Base-by-base conservation (phyloP, 2,888 invertebrate species). In the Macrophya annulata region DNA sequence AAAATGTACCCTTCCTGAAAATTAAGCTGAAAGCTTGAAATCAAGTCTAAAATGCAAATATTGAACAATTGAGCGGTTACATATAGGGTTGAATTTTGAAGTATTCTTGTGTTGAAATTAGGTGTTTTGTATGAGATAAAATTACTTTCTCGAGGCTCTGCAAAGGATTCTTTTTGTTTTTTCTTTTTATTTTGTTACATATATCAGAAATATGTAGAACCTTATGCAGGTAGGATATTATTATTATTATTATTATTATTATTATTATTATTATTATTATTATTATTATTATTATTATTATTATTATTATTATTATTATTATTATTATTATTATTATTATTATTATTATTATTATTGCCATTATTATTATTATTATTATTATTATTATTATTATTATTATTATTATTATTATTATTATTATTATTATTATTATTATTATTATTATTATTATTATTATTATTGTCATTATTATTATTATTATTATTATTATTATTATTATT, bases 1-100 rank as follows among this genome's bases (percentile, higher is more conserved):
- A 81, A 81, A 81, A 51, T 81, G 62, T 81, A 81, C n/a, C 43
- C 62, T 81, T 81, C 81, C 81, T 81, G 81, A 62, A 65, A 62
- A 81, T 45, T 40, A 62, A 81, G 81, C 45, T 48, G 77, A 77
- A 77, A 51, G 77, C 77, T 77, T 77, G 37, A 77, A 77, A 77
- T 31, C 31, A 77, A 77, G 77, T 77, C 31, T 77, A 77, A 77
- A 55, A 25, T 17, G 31, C n/a, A 55, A 51, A 51, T 51, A 77
- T 51, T 31, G 77, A 21, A 25, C 15, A 68, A 55, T 31, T 31
- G 31, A 68, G 68, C 17, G 15, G 21, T 68, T 68, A 21, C 25
- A 62, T 21, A 62, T 62, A 62, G 62, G 62, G 21, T 62, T 25
- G 4, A 25, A 62, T 10, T 62, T 62, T 62, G 62, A 62, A 62